A percentile compares a stretch with the other conserved stretches of the same genome.
Evolutionary conservation across 2,888 invertebrate genomes (phyloP).

Genomic region (Exocentrus adspersus): DNA sequence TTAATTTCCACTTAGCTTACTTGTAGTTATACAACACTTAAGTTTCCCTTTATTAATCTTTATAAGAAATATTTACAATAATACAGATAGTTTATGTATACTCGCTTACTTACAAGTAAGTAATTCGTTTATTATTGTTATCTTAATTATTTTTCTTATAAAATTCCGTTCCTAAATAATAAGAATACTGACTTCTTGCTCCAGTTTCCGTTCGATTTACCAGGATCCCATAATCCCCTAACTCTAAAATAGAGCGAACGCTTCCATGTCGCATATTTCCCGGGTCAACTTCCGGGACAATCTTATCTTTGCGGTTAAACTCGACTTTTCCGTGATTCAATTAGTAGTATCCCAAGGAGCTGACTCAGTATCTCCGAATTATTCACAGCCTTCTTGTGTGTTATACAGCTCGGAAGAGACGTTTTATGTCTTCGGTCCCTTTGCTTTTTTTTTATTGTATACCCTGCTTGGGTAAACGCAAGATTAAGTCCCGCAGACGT

Average conservation of each 20-base stretch:
- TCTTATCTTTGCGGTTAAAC: conserved; percentile 27
- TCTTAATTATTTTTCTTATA: too few species aligned
- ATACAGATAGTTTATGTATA: too few species aligned
- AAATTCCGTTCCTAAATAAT: too few species aligned
- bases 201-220: conserved; percentile 1
- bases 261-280: conserved; percentile 27
- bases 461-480: background rate
- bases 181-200: background rate
- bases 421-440: background rate
- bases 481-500: conserved; percentile 1
- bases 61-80: too few species aligned
- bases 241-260: conserved; percentile 4
- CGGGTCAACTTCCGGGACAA: conserved; percentile 32
- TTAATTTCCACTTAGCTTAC: too few species aligned
- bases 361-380: conserved; percentile 16
- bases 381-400: background rate
- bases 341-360: conserved; percentile 13
- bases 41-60: too few species aligned
- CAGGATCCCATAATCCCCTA: conserved; percentile 2
- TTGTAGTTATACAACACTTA: too few species aligned
- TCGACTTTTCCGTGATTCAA: conserved; percentile 14
- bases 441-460: background rate
- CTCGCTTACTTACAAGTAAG: too few species aligned
- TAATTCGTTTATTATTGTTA: too few species aligned
- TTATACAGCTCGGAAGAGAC: background rate